Base-by-base conservation (phyloP, 2,113 vertebrate species). In the Pseudorectes ferrugineus region DNA sequence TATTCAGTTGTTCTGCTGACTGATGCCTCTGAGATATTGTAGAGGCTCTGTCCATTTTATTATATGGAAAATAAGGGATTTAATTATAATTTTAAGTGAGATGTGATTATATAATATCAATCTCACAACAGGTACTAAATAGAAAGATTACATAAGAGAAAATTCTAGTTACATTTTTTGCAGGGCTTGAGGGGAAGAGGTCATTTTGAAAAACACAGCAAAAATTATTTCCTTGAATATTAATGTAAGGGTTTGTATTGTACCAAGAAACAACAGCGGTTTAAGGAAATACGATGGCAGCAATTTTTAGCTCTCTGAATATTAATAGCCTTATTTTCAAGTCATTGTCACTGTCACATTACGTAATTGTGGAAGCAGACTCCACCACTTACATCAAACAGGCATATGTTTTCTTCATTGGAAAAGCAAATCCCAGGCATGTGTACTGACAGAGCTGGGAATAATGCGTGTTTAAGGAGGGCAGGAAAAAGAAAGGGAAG, bases 251-350 rank as follows among this genome's bases (percentile, higher is more conserved):
- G 8, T 74, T 85, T 87, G 28, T 72, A 31, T 59, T 57, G 6
- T 45, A 87, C 21, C 12, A 68, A 59, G 36, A n/a, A 89, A 55
- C 46, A 46, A 89, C 62, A 96, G 40, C 28, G 68, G 21, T 91
- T 92, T 76, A 59, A 93, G 92, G 74, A 91, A 94, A 83, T 75
- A 83, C 0, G 0, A 49, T 28, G 10, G 40, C 40, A 72, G 66
- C 21, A 92, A 57, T 91, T 93, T 96, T 91, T 93, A 95, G 42
- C 36, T 79, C 40, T 63, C 70, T 85, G 80, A 95, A 93, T 97
- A 95, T 85, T 92, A 92, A 89, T 72, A 93, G 35, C 23, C 26
- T 94, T 74, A 67, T 85, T 94, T 92, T 83, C 57, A 92, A 85
- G 57, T 95, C 46, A 73, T 52, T 85, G 66, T 92, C 67, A 48